Evolutionary conservation across 1,140 invertebrate genomes (phyloP).

Genomic region (Tribolium castaneum): DNA sequence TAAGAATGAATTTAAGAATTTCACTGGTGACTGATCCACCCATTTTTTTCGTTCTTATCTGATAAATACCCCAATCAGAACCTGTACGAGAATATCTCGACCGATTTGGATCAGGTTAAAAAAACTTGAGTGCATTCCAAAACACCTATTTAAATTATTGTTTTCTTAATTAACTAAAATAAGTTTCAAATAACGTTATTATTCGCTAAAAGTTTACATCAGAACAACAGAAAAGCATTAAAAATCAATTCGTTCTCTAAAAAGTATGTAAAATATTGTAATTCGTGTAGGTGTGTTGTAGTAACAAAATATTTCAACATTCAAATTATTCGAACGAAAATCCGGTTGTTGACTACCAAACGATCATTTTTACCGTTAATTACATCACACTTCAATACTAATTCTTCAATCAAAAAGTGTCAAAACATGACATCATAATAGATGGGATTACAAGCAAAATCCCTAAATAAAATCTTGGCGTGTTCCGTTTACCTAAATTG

Average conservation of each 20-base stretch:
- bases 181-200: too few relatives aligned
- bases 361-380: background rate
- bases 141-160: too few relatives aligned
- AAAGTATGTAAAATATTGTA: background rate
- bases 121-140: too few relatives aligned
- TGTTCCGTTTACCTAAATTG: background rate
- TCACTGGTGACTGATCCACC: too few relatives aligned
- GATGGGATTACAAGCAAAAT: background rate
- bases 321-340: slow-evolving; percentile 3
- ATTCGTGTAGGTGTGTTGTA: background rate
- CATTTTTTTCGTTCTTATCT: too few relatives aligned
- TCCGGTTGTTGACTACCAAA: background rate
- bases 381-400: slow-evolving; percentile 11
- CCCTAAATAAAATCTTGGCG: background rate
- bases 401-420: background rate
- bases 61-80: too few relatives aligned
- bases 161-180: too few relatives aligned
- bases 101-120: too few relatives aligned
- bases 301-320: background rate
- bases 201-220: background rate
- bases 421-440: background rate
- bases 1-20: too few relatives aligned
- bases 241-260: background rate
- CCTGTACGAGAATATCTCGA: too few relatives aligned
- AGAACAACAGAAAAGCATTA: background rate